Conservation (phyloP, 2,797 vertebrate genomes). For the Knipowitschia caucasica region DNA sequence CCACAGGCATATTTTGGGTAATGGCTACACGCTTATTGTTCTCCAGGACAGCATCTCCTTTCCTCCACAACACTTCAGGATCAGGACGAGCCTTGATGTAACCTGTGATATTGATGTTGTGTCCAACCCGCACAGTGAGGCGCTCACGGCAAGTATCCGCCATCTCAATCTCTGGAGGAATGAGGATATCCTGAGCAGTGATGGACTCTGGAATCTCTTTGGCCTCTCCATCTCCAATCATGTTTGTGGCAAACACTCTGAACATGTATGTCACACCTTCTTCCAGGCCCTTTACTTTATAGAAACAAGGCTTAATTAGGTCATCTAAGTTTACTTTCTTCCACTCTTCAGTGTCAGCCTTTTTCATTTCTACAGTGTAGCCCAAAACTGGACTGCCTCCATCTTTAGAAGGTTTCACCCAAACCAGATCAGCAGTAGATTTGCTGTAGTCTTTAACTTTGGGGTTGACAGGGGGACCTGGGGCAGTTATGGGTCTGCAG, state of each 20-base stretch:
- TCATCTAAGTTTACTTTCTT: slow-evolving; percentile 90
- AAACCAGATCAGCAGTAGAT: slow-evolving; percentile 90
- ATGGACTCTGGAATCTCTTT: slow-evolving; percentile 91
- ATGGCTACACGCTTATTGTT: slow-evolving; percentile 84
- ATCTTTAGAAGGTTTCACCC: slow-evolving; percentile 93
- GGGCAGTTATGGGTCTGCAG: slow-evolving; percentile 88
- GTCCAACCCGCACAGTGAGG: slow-evolving; percentile 91
- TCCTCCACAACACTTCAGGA: slow-evolving; percentile 92
- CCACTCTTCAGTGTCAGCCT: slow-evolving; percentile 85
- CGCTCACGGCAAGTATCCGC: slow-evolving; percentile 87
- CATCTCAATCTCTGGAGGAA: slow-evolving; percentile 94
- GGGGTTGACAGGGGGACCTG: slow-evolving; percentile 92
- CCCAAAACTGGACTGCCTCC: slow-evolving; percentile 95
- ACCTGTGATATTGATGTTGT: slow-evolving; percentile 89
- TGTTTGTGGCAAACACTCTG: slow-evolving; percentile 90
- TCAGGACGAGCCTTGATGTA: slow-evolving; percentile 94
- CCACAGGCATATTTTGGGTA: slow-evolving; percentile 83
- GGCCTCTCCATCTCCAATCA: slow-evolving; percentile 93
- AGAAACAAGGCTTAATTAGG: slow-evolving; percentile 90
- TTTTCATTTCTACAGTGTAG: slow-evolving; percentile 92
- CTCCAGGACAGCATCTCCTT: slow-evolving; percentile 81
- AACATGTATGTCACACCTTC: slow-evolving; percentile 92
- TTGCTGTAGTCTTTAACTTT: slow-evolving; percentile 95
- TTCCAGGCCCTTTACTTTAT: slow-evolving; percentile 86
- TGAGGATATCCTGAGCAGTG: slow-evolving; percentile 91